A percentile compares a stretch with the other conserved stretches of the same genome.
phyloP scores from a whole-genome alignment of 2,888 invertebrate species.

The Acrobasis repandana region DNA sequence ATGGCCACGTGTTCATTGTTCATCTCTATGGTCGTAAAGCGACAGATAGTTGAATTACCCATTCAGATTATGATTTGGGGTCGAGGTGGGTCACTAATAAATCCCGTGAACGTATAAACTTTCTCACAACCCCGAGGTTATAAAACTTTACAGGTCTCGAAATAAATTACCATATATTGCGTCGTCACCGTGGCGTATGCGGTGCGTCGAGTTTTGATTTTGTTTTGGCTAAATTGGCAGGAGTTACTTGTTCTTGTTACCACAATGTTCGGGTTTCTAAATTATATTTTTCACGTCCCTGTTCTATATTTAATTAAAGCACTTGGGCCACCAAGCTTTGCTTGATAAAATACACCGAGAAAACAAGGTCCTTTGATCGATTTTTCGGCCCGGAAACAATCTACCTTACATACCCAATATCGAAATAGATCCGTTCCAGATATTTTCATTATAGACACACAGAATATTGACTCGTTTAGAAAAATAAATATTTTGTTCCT shows the following conservation, averaged over 20 bases:
- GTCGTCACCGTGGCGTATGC: conserved; percentile 13
- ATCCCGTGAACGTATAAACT: conserved; percentile 50
- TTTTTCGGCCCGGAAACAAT: too few relatives aligned
- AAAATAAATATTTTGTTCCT: too few relatives aligned
- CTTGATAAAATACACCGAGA: too few relatives aligned
- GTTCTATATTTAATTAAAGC: too few relatives aligned
- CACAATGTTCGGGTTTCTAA: neutral
- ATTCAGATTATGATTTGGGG: conserved; percentile 58
- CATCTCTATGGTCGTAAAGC: conserved; percentile 49
- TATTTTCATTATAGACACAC: too few relatives aligned
- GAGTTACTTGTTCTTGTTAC: neutral
- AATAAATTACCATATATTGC: conserved; percentile 56
- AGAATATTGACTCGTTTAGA: too few relatives aligned
- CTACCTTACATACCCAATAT: too few relatives aligned
- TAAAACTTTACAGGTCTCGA: conserved; percentile 56
- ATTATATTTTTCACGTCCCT: too few relatives aligned
- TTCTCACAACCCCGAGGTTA: conserved; percentile 49
- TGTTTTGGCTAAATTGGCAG: neutral
- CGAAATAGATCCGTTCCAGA: too few relatives aligned
- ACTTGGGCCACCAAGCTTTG: too few relatives aligned
- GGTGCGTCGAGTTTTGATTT: neutral
- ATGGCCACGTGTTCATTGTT: conserved; percentile 26
- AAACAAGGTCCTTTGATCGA: too few relatives aligned
- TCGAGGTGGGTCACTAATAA: conserved; percentile 58
- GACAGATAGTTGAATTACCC: conserved; percentile 61